Conservation (phyloP, 2,888 invertebrate genomes). For the Mystacides longicornis region DNA sequence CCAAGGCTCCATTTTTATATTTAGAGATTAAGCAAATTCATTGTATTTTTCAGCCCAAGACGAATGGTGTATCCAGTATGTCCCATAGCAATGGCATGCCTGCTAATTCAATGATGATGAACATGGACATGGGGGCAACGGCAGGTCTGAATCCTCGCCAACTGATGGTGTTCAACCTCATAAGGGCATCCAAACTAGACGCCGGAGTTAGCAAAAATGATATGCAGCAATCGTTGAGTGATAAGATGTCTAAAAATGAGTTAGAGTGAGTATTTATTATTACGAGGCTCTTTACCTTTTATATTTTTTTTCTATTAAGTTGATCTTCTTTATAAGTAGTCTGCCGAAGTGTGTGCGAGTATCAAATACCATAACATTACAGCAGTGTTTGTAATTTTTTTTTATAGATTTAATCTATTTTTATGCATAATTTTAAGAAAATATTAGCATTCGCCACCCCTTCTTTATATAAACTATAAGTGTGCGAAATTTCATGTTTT, state of each 20-base stretch:
- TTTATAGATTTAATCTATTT: no score
- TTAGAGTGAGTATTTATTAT: constrained; percentile 41
- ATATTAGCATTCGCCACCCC: no score
- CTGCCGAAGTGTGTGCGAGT: no score
- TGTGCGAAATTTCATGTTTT: no score
- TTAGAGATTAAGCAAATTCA: background rate
- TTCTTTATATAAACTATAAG: no score
- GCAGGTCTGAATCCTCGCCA: constrained; percentile 44
- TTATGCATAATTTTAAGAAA: no score
- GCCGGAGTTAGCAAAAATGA: constrained; percentile 47
- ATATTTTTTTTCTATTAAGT: background rate
- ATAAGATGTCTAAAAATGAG: constrained; percentile 42
- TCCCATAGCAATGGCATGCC: constrained; percentile 32
- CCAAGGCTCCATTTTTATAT: background rate
- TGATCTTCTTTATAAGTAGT: no score
- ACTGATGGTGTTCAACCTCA: constrained; percentile 45
- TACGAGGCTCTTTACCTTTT: no score
- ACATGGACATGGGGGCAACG: constrained; percentile 32
- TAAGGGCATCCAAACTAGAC: constrained; percentile 40
- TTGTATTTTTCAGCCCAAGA: constrained; percentile 9
- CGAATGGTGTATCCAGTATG: constrained; percentile 6
- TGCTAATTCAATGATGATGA: constrained; percentile 41
- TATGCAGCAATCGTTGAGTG: constrained; percentile 41
- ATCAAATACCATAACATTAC: no score
- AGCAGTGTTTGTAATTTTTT: no score